Evolutionary conservation across 2,888 invertebrate genomes (phyloP), one percentile per base, ranked within the genome.

Genomic region (Lobophora halterata): DNA sequence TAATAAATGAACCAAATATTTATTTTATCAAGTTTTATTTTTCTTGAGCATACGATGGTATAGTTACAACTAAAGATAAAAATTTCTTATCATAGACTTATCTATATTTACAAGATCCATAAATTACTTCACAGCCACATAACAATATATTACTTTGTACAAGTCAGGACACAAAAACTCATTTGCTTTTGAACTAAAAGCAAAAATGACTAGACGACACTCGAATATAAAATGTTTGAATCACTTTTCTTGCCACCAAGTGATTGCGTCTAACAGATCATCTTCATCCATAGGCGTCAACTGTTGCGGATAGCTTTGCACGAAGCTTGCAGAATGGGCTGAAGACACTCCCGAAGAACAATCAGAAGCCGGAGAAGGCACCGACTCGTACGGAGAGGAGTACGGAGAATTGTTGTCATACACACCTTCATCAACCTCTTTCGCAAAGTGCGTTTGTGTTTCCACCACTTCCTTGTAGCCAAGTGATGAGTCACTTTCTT

Each of bases 201-300:
- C 37, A 42, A 44, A 23, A 23, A 45, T 68, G 78, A 78, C 77
- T 78, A 78, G 77, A 71, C 14, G 37, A 31, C 33, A 37, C 35
- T 34, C 6, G 18, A 21, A 12, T 32, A 10, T 38, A 32, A 14
- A 30, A 34, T 41, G 70, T 13, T 5, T 5, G 11, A 4, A 28
- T 53, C 38, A 86, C 73, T 89, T 89, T 62, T 93, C 91, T 65
- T 94, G 93, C 94, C 94, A 95, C 89, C 92, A 93, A 42, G 92
- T 91, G 55, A 95, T 93, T 35, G 92, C 93, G 58, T 96, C 95
- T 11, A 97, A 88, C 5, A 96, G 89, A 56, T 95, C 95, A 51
- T 95, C 95, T 66, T 95, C 95, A 59, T 94, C 94, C 79, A 93
- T 92, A 8, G 93, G 91, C 50, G 91, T 92, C 43, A 86, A 79